Percentiles rank a stretch among this genome's conserved stretches.
Conservation (phyloP, 2,888 invertebrate species). For the Asteroscopus sphinx region DNA sequence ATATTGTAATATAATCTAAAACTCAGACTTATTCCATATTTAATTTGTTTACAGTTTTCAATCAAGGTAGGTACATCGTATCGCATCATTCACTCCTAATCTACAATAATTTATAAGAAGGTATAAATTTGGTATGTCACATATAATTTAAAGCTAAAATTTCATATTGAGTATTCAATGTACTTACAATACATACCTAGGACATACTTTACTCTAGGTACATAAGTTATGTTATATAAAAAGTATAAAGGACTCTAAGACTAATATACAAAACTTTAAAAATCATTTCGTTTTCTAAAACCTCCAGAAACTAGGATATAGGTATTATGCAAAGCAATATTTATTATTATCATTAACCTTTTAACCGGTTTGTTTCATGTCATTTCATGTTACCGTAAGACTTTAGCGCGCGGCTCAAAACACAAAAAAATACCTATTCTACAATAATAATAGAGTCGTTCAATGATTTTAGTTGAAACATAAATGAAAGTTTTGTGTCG, state of each 20-base stretch:
- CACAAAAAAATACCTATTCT: too few species aligned
- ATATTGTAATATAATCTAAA: not conserved
- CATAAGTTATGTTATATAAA: slow-evolving; percentile 47
- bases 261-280: slow-evolving; percentile 59
- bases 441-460: too few species aligned
- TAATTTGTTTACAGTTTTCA: slow-evolving; percentile 5
- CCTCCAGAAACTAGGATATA: slow-evolving; percentile 40
- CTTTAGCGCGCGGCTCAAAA: too few species aligned
- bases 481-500: too few species aligned
- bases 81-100: slow-evolving; percentile 38
- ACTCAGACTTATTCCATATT: not conserved
- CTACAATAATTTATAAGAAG: slow-evolving; percentile 55
- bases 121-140: slow-evolving; percentile 59
- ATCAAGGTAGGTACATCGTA: slow-evolving; percentile 40
- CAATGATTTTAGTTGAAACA: too few species aligned
- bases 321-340: slow-evolving; percentile 37
- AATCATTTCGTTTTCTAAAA: slow-evolving; percentile 63
- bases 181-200: slow-evolving; percentile 49
- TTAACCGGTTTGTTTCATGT: too few species aligned
- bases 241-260: slow-evolving; percentile 62
- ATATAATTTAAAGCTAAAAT: slow-evolving; percentile 59
- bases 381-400: too few species aligned
- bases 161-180: slow-evolving; percentile 59
- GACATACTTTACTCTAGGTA: slow-evolving; percentile 42
- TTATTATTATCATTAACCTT: slow-evolving; percentile 1